A percentile compares a stretch with the other conserved stretches of the same genome.
These are phyloP conservation scores for Agrilus biguttatus DNA, from an alignment of 2,888 invertebrate genomes.

Conservation along the genomic window DNA sequence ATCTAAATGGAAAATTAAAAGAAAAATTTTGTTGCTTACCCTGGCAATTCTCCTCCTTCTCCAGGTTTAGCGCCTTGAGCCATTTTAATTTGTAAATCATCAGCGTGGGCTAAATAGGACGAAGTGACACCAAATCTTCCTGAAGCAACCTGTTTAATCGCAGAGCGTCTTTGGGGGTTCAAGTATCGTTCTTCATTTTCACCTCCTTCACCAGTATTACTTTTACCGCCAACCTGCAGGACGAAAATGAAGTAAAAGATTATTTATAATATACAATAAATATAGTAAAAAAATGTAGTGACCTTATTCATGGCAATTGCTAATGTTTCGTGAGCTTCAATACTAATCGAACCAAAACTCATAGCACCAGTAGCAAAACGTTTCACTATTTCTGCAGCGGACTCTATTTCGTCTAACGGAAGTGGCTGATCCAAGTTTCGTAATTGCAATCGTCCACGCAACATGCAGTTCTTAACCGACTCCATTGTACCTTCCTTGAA, in stretches of 20 bases:
- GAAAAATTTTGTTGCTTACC: constrained; percentile 14
- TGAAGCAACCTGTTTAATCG: constrained; percentile 98
- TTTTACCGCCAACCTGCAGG: constrained; percentile 72
- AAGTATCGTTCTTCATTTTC: constrained; percentile 70
- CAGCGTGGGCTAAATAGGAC: constrained; percentile 91
- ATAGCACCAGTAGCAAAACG: constrained; percentile 70
- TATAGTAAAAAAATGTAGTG: background rate
- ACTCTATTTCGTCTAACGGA: constrained; percentile 77
- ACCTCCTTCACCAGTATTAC: constrained; percentile 98
- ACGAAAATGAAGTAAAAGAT: constrained; percentile 4
- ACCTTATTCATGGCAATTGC: constrained; percentile 92
- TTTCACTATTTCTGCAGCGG: constrained; percentile 90
- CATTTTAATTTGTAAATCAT: constrained; percentile 99
- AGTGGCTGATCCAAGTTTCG: constrained; percentile 64
- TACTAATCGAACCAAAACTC: constrained; percentile 63
- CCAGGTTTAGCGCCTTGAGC: constrained; percentile 98
- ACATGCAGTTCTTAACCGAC: constrained; percentile 70
- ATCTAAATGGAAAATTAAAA: background rate
- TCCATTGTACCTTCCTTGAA: constrained; percentile 77
- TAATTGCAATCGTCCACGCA: constrained; percentile 87
- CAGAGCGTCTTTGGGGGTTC: constrained; percentile 64
- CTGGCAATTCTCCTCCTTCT: constrained; percentile 95
- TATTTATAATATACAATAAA: constrained; percentile 1
- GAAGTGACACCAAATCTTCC: constrained; percentile 98
- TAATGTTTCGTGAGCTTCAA: constrained; percentile 89